Conservation (phyloP, 1,140 invertebrate genomes). For the Ceratina japonica region DNA sequence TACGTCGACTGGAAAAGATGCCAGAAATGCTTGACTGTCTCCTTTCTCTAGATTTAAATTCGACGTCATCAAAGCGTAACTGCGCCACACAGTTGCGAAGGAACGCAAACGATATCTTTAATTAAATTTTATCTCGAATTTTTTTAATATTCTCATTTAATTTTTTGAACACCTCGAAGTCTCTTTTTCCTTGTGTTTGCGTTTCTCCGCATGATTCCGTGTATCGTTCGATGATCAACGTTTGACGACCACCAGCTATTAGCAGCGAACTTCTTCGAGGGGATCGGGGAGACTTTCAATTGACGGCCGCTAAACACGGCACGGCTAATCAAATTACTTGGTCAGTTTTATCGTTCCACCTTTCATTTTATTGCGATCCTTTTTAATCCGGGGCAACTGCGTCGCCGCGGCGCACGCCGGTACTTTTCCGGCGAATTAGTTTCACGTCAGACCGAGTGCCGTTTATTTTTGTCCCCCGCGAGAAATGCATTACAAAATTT, state of each 20-base stretch:
- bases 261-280: background rate
- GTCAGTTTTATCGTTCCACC: constrained; percentile 16
- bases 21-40: background rate
- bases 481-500: constrained; percentile 26
- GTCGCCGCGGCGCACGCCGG: background rate
- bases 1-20: background rate
- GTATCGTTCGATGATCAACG: background rate
- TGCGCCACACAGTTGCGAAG: background rate
- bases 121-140: background rate
- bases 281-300: background rate
- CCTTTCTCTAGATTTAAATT: constrained; percentile 7
- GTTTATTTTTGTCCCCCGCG: constrained; percentile 31
- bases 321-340: constrained; percentile 45
- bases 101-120: background rate
- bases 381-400: constrained; percentile 22
- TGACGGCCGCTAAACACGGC: background rate
- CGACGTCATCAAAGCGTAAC: background rate
- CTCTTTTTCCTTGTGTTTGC: background rate
- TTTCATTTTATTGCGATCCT: constrained; percentile 30
- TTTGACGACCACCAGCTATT: too few species aligned
- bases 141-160: too few species aligned
- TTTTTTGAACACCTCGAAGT: background rate
- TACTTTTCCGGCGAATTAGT: constrained; percentile 26
- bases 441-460: constrained; percentile 9
- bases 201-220: background rate